Conservation (phyloP, 2,113 vertebrate genomes). For the Oryzias celebensis region DNA sequence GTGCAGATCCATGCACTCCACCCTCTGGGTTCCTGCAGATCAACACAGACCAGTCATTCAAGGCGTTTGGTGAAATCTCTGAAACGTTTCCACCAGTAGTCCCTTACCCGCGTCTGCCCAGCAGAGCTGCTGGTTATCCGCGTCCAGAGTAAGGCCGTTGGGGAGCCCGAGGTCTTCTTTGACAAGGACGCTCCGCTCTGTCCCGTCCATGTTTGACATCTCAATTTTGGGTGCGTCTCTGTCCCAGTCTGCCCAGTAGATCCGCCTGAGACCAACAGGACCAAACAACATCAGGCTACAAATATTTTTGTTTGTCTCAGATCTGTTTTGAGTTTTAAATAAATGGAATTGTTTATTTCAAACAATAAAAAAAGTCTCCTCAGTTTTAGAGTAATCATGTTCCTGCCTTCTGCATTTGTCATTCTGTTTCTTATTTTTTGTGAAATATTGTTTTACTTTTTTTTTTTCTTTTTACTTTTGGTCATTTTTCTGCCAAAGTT, state of each 20-base stretch:
- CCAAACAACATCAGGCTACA: neutral
- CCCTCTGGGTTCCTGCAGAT: conserved; percentile 82
- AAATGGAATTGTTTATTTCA: no score
- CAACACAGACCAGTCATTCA: neutral
- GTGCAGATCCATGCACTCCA: conserved; percentile 87
- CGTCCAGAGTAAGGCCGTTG: conserved; percentile 88
- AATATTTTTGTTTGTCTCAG: no score
- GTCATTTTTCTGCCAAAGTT: no score
- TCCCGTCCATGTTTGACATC: conserved; percentile 91
- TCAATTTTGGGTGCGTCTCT: conserved; percentile 92
- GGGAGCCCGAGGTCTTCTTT: conserved; percentile 86
- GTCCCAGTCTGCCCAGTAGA: conserved; percentile 97
- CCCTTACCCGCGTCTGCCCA: conserved; percentile 93
- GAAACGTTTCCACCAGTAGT: neutral
- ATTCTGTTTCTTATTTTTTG: no score
- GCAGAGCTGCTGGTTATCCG: conserved; percentile 83
- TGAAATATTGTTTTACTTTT: no score
- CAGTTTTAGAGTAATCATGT: no score
- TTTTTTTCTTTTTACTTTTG: no score
- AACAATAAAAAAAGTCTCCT: no score
- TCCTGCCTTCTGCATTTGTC: no score
- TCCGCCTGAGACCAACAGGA: conserved; percentile 72
- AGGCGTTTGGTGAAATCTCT: neutral
- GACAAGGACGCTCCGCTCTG: conserved; percentile 83
- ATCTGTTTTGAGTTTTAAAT: no score